phyloP scores from a whole-genome alignment of 2,888 invertebrate genomes.

The Dasypolia templi region DNA sequence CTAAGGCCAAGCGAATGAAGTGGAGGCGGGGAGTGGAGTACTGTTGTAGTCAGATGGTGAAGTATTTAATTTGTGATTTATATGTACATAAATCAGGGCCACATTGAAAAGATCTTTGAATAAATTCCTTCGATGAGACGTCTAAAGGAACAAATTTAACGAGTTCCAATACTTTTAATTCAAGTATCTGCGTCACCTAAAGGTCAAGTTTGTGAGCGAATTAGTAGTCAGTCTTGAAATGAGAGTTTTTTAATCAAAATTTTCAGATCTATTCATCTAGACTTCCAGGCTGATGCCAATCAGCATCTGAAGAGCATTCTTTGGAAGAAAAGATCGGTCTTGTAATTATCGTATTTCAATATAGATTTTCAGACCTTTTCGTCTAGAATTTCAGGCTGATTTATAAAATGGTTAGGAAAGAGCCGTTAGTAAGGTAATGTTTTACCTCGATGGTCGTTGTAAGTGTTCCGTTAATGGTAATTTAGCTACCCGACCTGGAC shows the following conservation, averaged over 20 bases:
- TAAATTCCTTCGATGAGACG: neutral
- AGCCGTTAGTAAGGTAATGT: conserved; percentile 7
- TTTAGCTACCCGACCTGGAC: neutral
- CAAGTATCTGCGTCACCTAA: neutral
- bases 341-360: neutral
- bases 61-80: neutral
- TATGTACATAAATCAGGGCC: no score
- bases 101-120: neutral
- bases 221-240: neutral
- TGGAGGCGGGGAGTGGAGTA: neutral
- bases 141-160: neutral
- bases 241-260: no score
- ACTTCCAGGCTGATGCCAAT: neutral
- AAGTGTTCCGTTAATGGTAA: neutral
- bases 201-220: neutral
- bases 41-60: neutral
- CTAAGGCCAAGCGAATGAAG: neutral
- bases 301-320: neutral
- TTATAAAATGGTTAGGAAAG: neutral
- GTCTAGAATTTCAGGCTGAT: neutral
- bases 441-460: neutral
- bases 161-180: neutral
- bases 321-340: neutral
- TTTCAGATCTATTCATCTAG: neutral
- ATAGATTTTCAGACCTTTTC: conserved; percentile 3